Evolutionary conservation across 2,797 vertebrate genomes (phyloP), one percentile per base, ranked within the genome.

Genomic region (Danio kyathit): DNA sequence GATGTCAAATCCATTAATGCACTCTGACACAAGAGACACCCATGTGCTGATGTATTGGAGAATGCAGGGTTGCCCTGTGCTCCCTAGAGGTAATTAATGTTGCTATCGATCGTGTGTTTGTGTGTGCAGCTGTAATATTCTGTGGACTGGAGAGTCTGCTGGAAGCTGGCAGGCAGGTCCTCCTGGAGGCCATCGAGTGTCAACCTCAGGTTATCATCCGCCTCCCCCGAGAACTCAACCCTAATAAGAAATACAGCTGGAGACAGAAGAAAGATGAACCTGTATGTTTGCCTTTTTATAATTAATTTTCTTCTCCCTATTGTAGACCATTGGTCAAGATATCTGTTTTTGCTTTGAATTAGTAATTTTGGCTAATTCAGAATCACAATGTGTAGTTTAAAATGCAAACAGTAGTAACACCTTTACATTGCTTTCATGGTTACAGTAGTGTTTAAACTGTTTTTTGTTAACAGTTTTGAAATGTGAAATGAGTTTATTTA

Each of bases 221-320:
- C 76, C 94, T 99, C 60, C 95, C 97, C 2, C 90, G 98, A 83
- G 95, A 95, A 17, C 92, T 99, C 85, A 94, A 97, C 88, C 96
- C 96, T 82, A 95, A 95, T 93, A 99, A 96, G 92, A 98, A 96
- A 79, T 99, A 99, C 89, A 99, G 98, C 94, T 99, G 98, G 98
- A 97, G 96, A 94, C 96, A 95, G 89, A 97, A 96, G 92, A 99
- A 97, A 84, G 97, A 97, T 48, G 95, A 97, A 86, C 95, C 95
- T 14, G 98, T 99, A 89, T 74, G 86, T 69, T 83, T 76, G 74
- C 14, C 51, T 67, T 75, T 76, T 48, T 64, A 74, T 66, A 6
- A 63, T 46, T 76, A n/a, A 1, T 38, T 60, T 70, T 79, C n/a
- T 38, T 80, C 56, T n/a, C 49, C 54, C 49, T 80, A 46, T 70